phyloP scores from a whole-genome alignment of 1,140 invertebrate genomes.

The Mycetomoellerius zeteki region DNA sequence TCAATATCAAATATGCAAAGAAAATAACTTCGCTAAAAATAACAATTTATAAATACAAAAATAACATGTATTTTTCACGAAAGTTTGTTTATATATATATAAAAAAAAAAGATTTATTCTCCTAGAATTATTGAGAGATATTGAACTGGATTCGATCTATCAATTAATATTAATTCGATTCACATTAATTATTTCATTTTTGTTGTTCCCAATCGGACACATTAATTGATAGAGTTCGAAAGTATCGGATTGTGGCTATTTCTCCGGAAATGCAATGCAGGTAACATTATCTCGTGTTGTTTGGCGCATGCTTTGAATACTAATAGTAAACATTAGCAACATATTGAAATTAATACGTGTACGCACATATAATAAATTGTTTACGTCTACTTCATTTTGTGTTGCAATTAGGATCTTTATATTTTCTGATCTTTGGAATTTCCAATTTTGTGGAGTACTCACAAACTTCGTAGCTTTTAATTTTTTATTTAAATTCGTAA shows the following conservation, averaged over 20 bases:
- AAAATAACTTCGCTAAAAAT: neutral
- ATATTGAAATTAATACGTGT: neutral
- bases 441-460: neutral
- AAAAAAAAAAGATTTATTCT: neutral
- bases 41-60: neutral
- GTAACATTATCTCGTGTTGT: neutral
- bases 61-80: neutral
- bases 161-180: neutral
- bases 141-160: neutral
- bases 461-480: neutral
- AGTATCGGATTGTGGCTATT: slow-evolving; percentile 1
- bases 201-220: neutral
- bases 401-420: neutral
- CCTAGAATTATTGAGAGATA: neutral
- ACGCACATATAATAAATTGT: neutral
- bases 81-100: neutral
- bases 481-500: neutral
- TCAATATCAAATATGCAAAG: neutral
- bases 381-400: neutral
- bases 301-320: neutral
- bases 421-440: neutral
- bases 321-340: slow-evolving; percentile 7
- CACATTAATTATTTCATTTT: neutral
- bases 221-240: slow-evolving; percentile 32
- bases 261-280: neutral